Evolutionary conservation across 2,797 vertebrate species (phyloP).

Genomic region (Protosalanx chinensis): DNA sequence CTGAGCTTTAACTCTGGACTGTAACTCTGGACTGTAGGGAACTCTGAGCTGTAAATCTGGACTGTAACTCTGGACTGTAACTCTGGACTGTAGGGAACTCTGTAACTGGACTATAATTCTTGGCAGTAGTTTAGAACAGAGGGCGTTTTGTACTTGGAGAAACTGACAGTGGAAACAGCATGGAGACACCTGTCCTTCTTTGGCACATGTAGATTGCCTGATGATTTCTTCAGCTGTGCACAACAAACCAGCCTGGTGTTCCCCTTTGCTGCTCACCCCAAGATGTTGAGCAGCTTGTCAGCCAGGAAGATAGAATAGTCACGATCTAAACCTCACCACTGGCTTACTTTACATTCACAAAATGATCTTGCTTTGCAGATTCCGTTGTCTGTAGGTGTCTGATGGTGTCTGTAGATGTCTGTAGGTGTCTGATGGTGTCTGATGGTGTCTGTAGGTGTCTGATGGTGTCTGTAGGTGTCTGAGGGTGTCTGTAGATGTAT

Average conservation of each 20-base stretch:
- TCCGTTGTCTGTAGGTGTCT: too few relatives aligned
- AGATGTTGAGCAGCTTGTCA: neutral
- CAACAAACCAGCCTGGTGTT: slow-evolving; percentile 25
- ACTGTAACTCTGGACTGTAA: neutral
- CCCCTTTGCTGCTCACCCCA: slow-evolving; percentile 19
- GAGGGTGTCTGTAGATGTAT: too few relatives aligned
- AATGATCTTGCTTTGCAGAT: too few relatives aligned
- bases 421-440: too few relatives aligned
- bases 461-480: too few relatives aligned
- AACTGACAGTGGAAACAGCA: slow-evolving; percentile 11
- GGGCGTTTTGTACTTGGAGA: neutral
- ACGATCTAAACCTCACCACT: neutral
- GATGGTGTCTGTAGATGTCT: too few relatives aligned
- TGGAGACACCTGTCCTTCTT: slow-evolving; percentile 38
- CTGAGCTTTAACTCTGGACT: too few relatives aligned
- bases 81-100: neutral
- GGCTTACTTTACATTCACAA: too few relatives aligned
- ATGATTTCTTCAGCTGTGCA: slow-evolving; percentile 46
- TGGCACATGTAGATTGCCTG: slow-evolving; percentile 44
- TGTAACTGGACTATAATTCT: neutral
- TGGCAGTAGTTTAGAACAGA: neutral
- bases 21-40: neutral
- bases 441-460: too few relatives aligned
- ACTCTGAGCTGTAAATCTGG: neutral
- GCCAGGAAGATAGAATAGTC: neutral